phyloP scores from a whole-genome alignment of 2,113 vertebrate species.

The Lagopus leucura region DNA sequence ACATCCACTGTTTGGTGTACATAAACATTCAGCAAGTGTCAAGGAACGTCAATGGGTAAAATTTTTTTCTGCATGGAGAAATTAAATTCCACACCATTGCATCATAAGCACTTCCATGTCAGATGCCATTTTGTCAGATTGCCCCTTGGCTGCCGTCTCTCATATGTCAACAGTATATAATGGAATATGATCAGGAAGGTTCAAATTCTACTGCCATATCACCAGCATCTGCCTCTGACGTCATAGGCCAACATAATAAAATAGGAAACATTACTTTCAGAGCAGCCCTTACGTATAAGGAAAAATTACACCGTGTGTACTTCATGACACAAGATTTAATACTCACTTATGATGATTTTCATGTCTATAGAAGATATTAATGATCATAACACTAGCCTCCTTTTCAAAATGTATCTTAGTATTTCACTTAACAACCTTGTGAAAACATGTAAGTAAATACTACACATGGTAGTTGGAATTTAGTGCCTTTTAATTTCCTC shows the following conservation, averaged over 20 bases:
- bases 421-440: conserved; percentile 35
- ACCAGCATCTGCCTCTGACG: too few relatives aligned
- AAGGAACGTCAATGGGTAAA: not conserved
- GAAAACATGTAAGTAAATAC: not conserved
- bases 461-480: conserved; percentile 23
- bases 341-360: conserved; percentile 16
- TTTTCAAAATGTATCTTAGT: not conserved
- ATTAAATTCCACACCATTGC: not conserved
- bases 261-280: not conserved
- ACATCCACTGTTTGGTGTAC: not conserved
- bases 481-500: conserved; percentile 58
- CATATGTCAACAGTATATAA: too few relatives aligned
- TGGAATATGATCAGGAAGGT: too few relatives aligned
- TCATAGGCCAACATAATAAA: not conserved
- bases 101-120: not conserved
- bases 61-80: not conserved
- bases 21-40: not conserved
- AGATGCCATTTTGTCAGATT: not conserved
- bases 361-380: not conserved
- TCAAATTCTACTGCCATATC: too few relatives aligned
- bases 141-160: not conserved
- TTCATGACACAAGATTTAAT: not conserved
- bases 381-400: not conserved
- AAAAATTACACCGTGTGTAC: not conserved
- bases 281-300: not conserved